Evolutionary conservation across 2,888 invertebrate species (phyloP), one percentile per base, ranked within the genome.

Genomic region (Orgyia antiqua): DNA sequence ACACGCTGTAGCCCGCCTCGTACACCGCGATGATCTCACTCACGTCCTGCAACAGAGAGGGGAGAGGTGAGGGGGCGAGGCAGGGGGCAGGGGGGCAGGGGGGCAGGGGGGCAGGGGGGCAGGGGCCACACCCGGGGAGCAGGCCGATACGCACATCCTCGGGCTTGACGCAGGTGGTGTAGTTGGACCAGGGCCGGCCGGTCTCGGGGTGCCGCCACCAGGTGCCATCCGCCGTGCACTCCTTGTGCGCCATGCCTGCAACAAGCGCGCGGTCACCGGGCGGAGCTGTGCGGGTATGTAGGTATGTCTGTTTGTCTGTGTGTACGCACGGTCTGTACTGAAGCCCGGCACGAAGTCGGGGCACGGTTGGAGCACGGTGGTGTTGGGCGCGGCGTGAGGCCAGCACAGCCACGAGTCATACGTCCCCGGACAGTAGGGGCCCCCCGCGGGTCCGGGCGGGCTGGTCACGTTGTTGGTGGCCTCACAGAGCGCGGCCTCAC

Each of bases 341-440:
- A 94, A 94, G 55, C 94, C 94, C 27, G 89, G 88, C 52, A 94
- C 89, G 73, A 93, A 94, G 48, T 72, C 87, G n/a, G 94, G 94
- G 67, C 94, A 94, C 36, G 80, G 86, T 44, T 89, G 89, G 70
- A 78, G 88, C 20, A 91, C 93, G 32, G 89, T 87, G 47, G 77
- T 64, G 52, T 93, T 93, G 54, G 90, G 87, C 20, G 87, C 80
- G 8, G 95, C 94, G 82, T 91, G 89, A 40, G 92, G 92, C 89
- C 90, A 90, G 70, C 95, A 96, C 13, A 91, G 88, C 94, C 94
- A 95, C 29, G 91, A 91, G 77, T 96, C 95, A 80, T 92, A 96
- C 13, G 91, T 91, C 44, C 92, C 91, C 25, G 88, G 88, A 70
- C 94, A 94, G 75, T 88, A 90, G 6, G 15, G 2, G 11, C 9